A percentile compares a stretch with the other conserved stretches of the same genome.
Evolutionary conservation across 2,113 vertebrate species (phyloP).

Genomic region (Campylomormyrus numenius): DNA sequence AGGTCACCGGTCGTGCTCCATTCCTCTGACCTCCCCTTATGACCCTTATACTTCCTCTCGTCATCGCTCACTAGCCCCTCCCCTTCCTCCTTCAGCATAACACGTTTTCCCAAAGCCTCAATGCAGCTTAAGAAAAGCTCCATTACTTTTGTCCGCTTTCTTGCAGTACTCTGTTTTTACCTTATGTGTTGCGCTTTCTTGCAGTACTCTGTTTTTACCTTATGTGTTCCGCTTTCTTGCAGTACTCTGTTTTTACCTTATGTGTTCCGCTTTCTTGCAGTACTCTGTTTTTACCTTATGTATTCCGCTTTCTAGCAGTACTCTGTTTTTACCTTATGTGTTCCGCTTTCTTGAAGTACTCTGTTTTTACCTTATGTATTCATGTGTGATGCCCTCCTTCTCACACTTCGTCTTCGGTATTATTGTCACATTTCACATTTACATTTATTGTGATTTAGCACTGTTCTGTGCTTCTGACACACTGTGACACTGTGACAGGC

Average conservation of each 20-base stretch:
- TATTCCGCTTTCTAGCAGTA: too few species aligned
- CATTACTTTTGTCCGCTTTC: background rate
- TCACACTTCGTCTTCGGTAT: background rate
- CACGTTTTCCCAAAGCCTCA: background rate
- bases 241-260: too few species aligned
- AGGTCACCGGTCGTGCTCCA: conserved; percentile 44
- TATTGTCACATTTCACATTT: background rate
- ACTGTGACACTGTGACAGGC: too few species aligned
- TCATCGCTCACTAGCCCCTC: conserved; percentile 2
- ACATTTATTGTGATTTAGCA: background rate
- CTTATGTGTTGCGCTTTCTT: too few species aligned
- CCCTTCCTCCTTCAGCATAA: conserved; percentile 17
- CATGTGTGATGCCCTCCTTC: background rate
- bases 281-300: background rate
- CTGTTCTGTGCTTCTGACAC: background rate
- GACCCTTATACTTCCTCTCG: conserved; percentile 36
- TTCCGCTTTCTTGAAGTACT: background rate
- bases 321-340: background rate
- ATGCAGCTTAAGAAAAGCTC: background rate
- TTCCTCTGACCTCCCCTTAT: conserved; percentile 40
- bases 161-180: too few species aligned
- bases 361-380: background rate
- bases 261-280: background rate
- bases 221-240: background rate
- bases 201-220: too few species aligned